A percentile compares a stretch with the other conserved stretches of the same genome.
phyloP scores from a whole-genome alignment of 2,113 vertebrate species.

The Oreochromis niloticus region DNA sequence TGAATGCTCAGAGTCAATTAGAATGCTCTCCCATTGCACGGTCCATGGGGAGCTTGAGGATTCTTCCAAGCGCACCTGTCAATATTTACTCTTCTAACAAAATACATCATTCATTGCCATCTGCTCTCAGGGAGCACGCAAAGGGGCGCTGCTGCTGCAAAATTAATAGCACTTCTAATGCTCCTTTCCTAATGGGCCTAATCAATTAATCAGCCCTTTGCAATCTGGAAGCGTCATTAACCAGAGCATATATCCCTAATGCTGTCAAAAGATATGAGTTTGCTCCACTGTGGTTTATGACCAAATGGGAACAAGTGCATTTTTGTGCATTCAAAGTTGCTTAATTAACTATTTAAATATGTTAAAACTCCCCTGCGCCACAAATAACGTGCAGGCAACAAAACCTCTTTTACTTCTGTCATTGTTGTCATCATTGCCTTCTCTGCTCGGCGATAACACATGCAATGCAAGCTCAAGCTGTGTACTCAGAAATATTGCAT shows the following conservation, averaged over 20 bases:
- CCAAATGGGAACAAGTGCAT: background rate
- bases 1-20: slow-evolving; percentile 57
- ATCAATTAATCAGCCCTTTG: slow-evolving; percentile 65
- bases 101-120: slow-evolving; percentile 71
- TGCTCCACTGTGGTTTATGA: background rate
- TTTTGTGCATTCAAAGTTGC: background rate
- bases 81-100: slow-evolving; percentile 72
- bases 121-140: slow-evolving; percentile 51
- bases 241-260: slow-evolving; percentile 35
- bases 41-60: slow-evolving; percentile 34
- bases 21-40: slow-evolving; percentile 21
- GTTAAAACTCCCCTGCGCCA: background rate
- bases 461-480: background rate
- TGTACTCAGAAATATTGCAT: slow-evolving; percentile 37
- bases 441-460: background rate
- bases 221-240: slow-evolving; percentile 56
- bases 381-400: background rate
- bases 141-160: slow-evolving; percentile 50
- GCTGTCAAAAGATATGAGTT: slow-evolving; percentile 40
- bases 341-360: slow-evolving; percentile 1
- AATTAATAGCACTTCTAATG: slow-evolving; percentile 65
- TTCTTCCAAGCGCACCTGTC: slow-evolving; percentile 56
- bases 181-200: slow-evolving; percentile 61
- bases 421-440: background rate
- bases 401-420: background rate